These are phyloP conservation scores for Acromyrmex charruanus DNA, from an alignment of 1,140 invertebrate species.

Conservation along the genomic window DNA sequence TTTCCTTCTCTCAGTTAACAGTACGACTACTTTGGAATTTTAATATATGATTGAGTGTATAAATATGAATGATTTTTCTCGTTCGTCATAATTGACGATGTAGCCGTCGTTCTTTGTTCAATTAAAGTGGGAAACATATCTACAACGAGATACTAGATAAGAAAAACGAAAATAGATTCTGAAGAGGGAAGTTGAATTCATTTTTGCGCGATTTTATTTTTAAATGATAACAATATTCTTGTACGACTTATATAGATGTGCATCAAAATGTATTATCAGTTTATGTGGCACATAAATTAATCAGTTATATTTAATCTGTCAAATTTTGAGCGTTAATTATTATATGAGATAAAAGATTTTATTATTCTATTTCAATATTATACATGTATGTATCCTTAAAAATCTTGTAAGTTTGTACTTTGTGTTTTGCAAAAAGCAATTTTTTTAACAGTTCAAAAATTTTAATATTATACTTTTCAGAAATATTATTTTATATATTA, in stretches of 20 bases:
- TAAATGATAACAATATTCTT: not conserved
- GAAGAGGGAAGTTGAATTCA: not conserved
- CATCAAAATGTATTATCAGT: not conserved
- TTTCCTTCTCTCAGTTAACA: not conserved
- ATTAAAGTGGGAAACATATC: not conserved
- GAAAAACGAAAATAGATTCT: not conserved
- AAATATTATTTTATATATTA: not conserved
- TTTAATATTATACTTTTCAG: not conserved
- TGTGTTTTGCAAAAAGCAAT: no score
- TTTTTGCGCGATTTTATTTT: not conserved
- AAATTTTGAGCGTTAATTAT: slow-evolving; percentile 3
- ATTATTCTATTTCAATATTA: not conserved
- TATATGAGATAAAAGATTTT: not conserved
- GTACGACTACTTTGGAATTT: not conserved
- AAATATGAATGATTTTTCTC: not conserved
- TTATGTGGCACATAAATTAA: not conserved
- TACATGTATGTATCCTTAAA: no score
- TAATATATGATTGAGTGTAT: not conserved
- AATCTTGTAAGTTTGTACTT: no score
- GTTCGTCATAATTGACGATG: not conserved
- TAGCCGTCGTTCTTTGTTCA: not conserved
- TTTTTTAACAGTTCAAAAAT: not conserved
- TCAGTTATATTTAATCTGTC: not conserved
- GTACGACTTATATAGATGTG: no score
- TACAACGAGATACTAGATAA: not conserved